These are phyloP conservation scores for Mormoops blainvillei DNA, from an alignment of 2,113 vertebrate genomes.

Conservation along the genomic window DNA sequence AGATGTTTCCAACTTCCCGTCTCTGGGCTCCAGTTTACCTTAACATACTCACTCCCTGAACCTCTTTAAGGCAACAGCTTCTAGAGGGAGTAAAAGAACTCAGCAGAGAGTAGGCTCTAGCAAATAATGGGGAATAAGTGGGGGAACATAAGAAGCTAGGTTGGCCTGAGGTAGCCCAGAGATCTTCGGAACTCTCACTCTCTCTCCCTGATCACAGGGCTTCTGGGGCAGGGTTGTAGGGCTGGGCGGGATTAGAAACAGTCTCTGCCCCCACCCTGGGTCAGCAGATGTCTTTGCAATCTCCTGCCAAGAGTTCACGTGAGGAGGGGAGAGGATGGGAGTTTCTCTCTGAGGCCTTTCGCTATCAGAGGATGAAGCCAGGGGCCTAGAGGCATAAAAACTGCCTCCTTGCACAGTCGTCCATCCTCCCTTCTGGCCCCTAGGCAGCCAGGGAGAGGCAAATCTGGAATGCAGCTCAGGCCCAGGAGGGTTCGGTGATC, in stretches of 20 bases:
- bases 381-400: not conserved
- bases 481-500: not conserved
- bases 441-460: not conserved
- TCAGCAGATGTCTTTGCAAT: constrained; percentile 59
- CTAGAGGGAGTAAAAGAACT: not conserved
- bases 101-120: not conserved
- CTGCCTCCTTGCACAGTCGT: not conserved
- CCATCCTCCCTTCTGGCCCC: not conserved
- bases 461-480: constrained; percentile 29
- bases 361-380: constrained; percentile 32
- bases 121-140: not conserved
- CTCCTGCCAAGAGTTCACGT: constrained; percentile 60
- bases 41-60: not conserved
- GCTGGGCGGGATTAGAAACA: constrained; percentile 19
- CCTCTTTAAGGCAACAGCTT: not conserved
- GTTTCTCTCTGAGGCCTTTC: constrained; percentile 28
- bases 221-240: not conserved
- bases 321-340: constrained; percentile 28
- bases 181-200: not conserved
- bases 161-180: not conserved
- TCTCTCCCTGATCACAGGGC: not conserved
- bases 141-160: not conserved
- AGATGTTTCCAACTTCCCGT: not conserved
- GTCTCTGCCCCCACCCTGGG: constrained; percentile 47
- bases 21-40: not conserved